Base-by-base conservation (phyloP, 23 tunicate genomes). In the Botrylloides violaceus region DNA sequence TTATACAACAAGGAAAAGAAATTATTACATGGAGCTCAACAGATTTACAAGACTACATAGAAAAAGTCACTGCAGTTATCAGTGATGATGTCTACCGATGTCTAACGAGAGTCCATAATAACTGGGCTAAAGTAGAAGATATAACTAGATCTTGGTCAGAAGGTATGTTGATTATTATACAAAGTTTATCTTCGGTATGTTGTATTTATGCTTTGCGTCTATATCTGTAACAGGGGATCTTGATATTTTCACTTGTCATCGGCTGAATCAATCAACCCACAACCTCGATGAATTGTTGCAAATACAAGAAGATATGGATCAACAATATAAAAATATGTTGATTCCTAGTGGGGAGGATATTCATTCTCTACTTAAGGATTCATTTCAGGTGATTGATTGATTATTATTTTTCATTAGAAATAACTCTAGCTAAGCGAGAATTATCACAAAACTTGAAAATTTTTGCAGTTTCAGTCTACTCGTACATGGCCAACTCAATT, bases 341-440 rank as follows among this genome's bases (percentile, higher is more conserved):
- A 43, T 83, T 35, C 92, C 92, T 1, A 64, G 77, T 27, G 85
- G 85, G 19, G 18, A 24, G n/a, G 76, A 75, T 58, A 90, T 90
- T 32, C 97, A 90, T 75, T 70, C 61, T 49, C 64, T 83, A 33
- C 71, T 90, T 39, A 71, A 79, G 36, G 85, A 90, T 62, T 90
- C 97, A 19, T 90, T 90, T 56, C 57, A 90, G 70, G 97, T 83
- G 53, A n/a, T n/a, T n/a, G n/a, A n/a, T n/a, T n/a, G n/a, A n/a
- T n/a, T n/a, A n/a, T n/a, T n/a, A n/a, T n/a, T n/a, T n/a, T n/a
- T n/a, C n/a, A n/a, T n/a, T n/a, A n/a, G n/a, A n/a, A n/a, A n/a
- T n/a, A n/a, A n/a, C n/a, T n/a, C n/a, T n/a, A n/a, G n/a, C n/a
- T n/a, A n/a, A n/a, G n/a, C n/a, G n/a, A n/a, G n/a, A n/a, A n/a